Base-by-base conservation (phyloP, 2,888 invertebrate species). In the Drosophila neotestacea region DNA sequence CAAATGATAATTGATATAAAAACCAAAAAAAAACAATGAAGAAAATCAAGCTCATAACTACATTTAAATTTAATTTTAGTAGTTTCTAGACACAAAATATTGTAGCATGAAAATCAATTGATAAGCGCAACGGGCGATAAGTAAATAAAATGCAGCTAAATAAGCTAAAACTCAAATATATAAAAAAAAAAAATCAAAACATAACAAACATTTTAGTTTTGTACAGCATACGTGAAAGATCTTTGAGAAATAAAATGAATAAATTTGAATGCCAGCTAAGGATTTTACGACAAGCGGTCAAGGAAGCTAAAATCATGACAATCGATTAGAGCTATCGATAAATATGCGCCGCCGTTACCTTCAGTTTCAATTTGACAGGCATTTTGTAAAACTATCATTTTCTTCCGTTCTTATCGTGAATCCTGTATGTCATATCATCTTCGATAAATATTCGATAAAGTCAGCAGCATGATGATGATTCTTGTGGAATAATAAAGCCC, bases 31-130 rank as follows among this genome's bases (percentile, higher is more conserved):
- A 32, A 32, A 32, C 30, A 30, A 22, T 22, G 22, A 22, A 22
- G 22, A 39, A 54, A 7, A 41, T 47, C 34, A 69, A 78, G 61
- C 79, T 80, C 84, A 88, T 86, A 88, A 84, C 86, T 86, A 88
- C 86, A 86, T 88, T 85, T 85, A 86, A 81, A 85, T 88, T 86
- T 85, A 86, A 88, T 88, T 88, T 88, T 84, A 81, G 88, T 85
- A 85, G 85, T 88, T 85, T 81, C 77, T 85, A 85, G 85, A 86
- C 81, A 84, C 87, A 83, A 88, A 88, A 83, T 85, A 85, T 84
- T 88, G 85, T 85, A 85, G 85, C 87, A 86, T 81, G 89, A 86
- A 85, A 85, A 85, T 85, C 88, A 85, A 85, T 85, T 85, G 80
- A 87, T 73, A 82, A 74, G 79, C 70, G 77, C 74, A 66, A 70